Percentiles rank a stretch among this genome's conserved stretches.
phyloP scores from a whole-genome alignment of 2,888 invertebrate genomes.

The Papilio gigon region DNA sequence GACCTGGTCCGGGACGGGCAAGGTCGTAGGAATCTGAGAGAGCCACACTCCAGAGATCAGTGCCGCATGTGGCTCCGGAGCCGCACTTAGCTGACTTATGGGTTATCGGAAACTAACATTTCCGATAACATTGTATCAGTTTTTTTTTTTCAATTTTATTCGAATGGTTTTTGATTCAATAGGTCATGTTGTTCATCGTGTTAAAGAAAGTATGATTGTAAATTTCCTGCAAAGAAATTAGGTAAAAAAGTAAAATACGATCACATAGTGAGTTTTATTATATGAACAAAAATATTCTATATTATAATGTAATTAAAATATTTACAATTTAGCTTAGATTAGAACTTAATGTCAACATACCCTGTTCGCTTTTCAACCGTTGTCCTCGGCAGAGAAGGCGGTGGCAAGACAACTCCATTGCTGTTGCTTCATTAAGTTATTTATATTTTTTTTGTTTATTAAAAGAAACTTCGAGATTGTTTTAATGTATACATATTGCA shows the following conservation, averaged over 20 bases:
- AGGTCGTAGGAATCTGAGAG: no score
- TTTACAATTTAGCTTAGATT: slow-evolving; percentile 77
- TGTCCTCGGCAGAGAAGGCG: slow-evolving; percentile 63
- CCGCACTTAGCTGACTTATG: no score
- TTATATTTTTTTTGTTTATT: slow-evolving; percentile 33
- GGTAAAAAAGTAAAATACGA: slow-evolving; percentile 56
- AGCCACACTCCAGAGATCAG: no score
- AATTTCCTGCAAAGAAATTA: no score
- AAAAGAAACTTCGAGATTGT: slow-evolving; percentile 24
- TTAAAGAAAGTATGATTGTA: no score
- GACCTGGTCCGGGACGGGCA: no score
- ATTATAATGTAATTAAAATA: slow-evolving; percentile 70
- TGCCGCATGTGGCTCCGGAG: no score
- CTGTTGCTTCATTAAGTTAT: slow-evolving; percentile 22
- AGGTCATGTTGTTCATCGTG: no score
- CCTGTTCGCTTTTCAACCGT: slow-evolving; percentile 82
- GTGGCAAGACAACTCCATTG: slow-evolving; percentile 61
- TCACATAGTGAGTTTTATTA: slow-evolving; percentile 80
- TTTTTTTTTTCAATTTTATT: no score
- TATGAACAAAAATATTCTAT: slow-evolving; percentile 81
- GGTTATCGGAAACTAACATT: no score
- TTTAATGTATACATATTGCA: slow-evolving; percentile 24
- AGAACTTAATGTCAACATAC: slow-evolving; percentile 77
- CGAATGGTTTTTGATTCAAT: no score
- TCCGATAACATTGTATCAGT: no score